Conservation (phyloP, 2,797 vertebrate species). For the Sebastes iracundus region DNA sequence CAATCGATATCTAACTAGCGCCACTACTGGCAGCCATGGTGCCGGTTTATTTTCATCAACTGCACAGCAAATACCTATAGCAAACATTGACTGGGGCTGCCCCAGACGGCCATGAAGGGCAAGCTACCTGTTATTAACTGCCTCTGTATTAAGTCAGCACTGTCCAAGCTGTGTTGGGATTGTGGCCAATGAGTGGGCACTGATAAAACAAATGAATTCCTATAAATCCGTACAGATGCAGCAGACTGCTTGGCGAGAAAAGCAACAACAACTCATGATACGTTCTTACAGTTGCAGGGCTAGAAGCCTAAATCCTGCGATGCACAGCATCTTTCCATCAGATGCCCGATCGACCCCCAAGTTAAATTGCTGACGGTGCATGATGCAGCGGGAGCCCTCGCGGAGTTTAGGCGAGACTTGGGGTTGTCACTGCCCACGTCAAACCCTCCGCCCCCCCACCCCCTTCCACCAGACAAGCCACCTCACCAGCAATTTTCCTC, state of each 20-base stretch:
- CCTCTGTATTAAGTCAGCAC: conserved; percentile 5
- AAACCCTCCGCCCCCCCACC: conserved; percentile 16
- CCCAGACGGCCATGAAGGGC: conserved; percentile 16
- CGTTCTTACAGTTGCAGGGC: conserved; percentile 5
- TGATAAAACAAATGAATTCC: conserved; percentile 30
- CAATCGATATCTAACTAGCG: neutral
- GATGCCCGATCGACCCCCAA: conserved; percentile 14
- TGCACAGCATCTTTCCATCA: conserved; percentile 42
- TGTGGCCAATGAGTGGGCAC: conserved; percentile 29
- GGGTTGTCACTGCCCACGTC: conserved; percentile 40
- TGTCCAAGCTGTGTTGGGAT: conserved; percentile 23
- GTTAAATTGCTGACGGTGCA: conserved; percentile 34
- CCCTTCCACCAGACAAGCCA: conserved; percentile 27
- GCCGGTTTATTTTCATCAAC: conserved; percentile 12
- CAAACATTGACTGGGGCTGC: conserved; percentile 3
- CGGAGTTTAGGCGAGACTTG: conserved; percentile 7
- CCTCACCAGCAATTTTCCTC: conserved; percentile 45
- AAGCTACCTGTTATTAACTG: conserved; percentile 7
- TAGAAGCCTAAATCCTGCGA: conserved; percentile 8
- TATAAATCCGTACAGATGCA: conserved; percentile 19
- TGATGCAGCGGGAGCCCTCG: conserved; percentile 15
- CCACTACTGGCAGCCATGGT: neutral
- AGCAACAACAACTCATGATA: neutral
- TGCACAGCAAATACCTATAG: neutral
- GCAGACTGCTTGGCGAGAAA: conserved; percentile 10